Percentiles rank a stretch among this genome's conserved stretches.
Evolutionary conservation across 2,113 vertebrate genomes (phyloP).

Genomic region (Prolemur simus): DNA sequence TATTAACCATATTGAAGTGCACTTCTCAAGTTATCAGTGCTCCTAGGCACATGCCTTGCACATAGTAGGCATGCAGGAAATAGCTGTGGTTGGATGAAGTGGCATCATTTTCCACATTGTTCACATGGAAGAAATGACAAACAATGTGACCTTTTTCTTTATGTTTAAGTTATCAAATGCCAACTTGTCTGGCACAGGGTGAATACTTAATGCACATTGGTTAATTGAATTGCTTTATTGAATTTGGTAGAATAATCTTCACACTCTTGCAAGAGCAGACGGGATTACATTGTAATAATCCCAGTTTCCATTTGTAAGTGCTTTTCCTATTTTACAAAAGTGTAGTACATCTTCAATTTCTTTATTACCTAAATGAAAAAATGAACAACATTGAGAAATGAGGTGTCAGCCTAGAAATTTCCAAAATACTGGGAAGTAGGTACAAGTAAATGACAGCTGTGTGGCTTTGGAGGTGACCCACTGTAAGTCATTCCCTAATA

Average conservation of each 20-base stretch:
- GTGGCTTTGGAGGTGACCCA: background rate
- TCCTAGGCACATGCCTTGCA: no score
- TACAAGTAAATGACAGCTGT: background rate
- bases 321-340: background rate
- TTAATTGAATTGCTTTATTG: background rate
- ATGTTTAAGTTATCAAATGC: background rate
- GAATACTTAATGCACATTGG: no score
- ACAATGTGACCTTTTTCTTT: background rate
- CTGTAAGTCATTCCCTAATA: background rate
- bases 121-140: background rate
- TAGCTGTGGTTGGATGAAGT: background rate
- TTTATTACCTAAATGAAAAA: background rate
- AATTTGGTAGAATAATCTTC: background rate
- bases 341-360: background rate
- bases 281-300: background rate
- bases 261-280: background rate
- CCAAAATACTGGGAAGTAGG: background rate
- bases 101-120: background rate
- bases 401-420: background rate
- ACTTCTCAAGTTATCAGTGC: background rate
- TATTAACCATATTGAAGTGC: background rate
- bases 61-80: background rate
- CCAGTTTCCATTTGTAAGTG: background rate
- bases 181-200: background rate
- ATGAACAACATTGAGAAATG: background rate